These are phyloP conservation scores for Pygoscelis antarcticus DNA, from an alignment of 2,113 vertebrate genomes.

Conservation along the genomic window DNA sequence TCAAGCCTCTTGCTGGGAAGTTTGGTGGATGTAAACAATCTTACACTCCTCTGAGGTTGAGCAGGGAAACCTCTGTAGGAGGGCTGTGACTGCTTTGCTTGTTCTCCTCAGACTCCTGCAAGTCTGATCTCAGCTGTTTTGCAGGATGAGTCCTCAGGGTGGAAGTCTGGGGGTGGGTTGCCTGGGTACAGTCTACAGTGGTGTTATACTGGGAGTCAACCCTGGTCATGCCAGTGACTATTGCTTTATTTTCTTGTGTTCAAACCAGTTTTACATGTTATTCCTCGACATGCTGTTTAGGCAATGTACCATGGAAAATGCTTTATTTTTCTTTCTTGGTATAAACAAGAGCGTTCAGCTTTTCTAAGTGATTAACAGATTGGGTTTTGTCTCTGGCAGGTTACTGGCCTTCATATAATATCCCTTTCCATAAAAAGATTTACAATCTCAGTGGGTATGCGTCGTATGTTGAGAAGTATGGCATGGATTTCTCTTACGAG, in stretches of 20 bases:
- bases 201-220: neutral
- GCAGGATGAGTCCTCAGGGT: neutral
- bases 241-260: neutral
- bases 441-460: conserved; percentile 87
- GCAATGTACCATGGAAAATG: neutral
- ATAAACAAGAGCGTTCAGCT: neutral
- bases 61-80: neutral
- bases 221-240: neutral
- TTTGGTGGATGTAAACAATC: neutral
- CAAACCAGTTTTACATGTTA: neutral
- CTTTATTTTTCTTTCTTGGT: neutral
- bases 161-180: neutral
- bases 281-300: neutral
- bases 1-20: neutral
- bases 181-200: neutral
- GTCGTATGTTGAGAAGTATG: conserved; percentile 76
- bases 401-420: conserved; percentile 92
- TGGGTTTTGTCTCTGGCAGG: conserved; percentile 71
- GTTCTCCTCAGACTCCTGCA: neutral
- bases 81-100: neutral
- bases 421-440: conserved; percentile 86
- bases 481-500: conserved; percentile 88
- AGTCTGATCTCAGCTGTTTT: neutral
- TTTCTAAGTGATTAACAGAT: neutral
- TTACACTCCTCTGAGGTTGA: neutral